Evolutionary conservation across 1,140 invertebrate species (phyloP), one percentile per base, ranked within the genome.

Genomic region (Drosophila sulfurigaster): DNA sequence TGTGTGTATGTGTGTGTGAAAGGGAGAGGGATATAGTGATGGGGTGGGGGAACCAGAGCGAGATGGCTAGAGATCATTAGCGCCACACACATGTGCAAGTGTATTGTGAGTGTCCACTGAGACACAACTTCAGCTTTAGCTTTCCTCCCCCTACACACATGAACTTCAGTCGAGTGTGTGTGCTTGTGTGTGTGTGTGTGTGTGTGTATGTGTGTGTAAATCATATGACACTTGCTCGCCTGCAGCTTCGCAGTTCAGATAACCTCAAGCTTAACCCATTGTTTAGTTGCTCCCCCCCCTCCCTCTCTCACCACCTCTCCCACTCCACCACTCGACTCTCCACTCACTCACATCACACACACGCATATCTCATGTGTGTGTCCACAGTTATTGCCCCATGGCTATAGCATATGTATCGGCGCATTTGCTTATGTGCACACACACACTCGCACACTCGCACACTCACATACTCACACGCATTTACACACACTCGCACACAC

Each of bases 361-460:
- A 60, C 60, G 28, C 54, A 52, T 43, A 16, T 35, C 57, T 51
- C 51, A 57, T 49, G 30, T 56, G 30, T 45, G 49, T 72, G 58
- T 72, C 68, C 62, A 58, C 52, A 60, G 64, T 28, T 35, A 28
- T 58, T 43, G 58, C 49, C 66, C 58, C 64, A 45, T 68, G 73
- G 63, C 78, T 51, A 81, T 78, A 82, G 79, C 79, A 83, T 80
- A 83, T 82, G 80, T 71, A 79, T 72, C 62, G 79, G 69, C 69
- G 83, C 76, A 79, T 69, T 70, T 52, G 57, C 78, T 64, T 76
- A 75, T 75, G 66, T 81, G 75, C 75, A 74, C 43, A 32, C 75
- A 38, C 58, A 49, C 63, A 32, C 59, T 8, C 30, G 30, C 66
- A 49, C 41, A 48, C 57, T 49, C 60, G 16, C 51, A 54, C 57